Conservation (phyloP, 2,113 vertebrate genomes). For the Calonectris borealis region DNA sequence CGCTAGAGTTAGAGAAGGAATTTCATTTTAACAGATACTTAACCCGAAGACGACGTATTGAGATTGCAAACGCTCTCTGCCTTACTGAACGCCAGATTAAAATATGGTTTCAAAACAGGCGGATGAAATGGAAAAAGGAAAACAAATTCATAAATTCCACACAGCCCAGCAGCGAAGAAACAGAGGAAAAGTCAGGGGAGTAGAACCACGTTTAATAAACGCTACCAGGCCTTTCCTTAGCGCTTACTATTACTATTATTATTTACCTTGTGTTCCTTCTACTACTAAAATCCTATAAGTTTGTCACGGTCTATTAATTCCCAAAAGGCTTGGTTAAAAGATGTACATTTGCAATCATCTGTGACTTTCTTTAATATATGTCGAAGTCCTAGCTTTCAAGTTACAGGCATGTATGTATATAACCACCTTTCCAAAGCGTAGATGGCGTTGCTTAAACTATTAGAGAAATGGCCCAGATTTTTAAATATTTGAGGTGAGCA, state of each 20-base stretch:
- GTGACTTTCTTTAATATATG: slow-evolving; percentile 60
- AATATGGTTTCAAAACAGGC: slow-evolving; percentile 89
- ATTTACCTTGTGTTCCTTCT: slow-evolving; percentile 43
- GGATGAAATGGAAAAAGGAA: slow-evolving; percentile 89
- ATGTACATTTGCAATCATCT: slow-evolving; percentile 57
- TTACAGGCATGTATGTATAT: not conserved
- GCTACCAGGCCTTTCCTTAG: slow-evolving; percentile 65
- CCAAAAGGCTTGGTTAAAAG: slow-evolving; percentile 66
- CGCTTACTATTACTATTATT: slow-evolving; percentile 43
- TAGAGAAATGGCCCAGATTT: not conserved
- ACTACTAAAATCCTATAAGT: slow-evolving; percentile 42
- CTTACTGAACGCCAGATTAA: slow-evolving; percentile 88
- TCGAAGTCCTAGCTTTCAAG: slow-evolving; percentile 6
- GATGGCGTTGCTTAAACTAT: not conserved
- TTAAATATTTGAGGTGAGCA: not conserved
- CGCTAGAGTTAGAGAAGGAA: slow-evolving; percentile 86
- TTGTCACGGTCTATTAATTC: slow-evolving; percentile 55
- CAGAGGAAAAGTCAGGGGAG: slow-evolving; percentile 82
- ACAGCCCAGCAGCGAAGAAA: slow-evolving; percentile 79
- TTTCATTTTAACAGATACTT: slow-evolving; percentile 88
- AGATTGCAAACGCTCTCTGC: slow-evolving; percentile 85
- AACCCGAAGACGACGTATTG: slow-evolving; percentile 85
- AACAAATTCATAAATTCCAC: slow-evolving; percentile 85
- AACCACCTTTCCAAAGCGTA: not conserved
- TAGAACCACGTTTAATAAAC: slow-evolving; percentile 67